Evolutionary conservation across 2,113 vertebrate genomes (phyloP), one percentile per base, ranked within the genome.

Genomic region (Lasiurus borealis): DNA sequence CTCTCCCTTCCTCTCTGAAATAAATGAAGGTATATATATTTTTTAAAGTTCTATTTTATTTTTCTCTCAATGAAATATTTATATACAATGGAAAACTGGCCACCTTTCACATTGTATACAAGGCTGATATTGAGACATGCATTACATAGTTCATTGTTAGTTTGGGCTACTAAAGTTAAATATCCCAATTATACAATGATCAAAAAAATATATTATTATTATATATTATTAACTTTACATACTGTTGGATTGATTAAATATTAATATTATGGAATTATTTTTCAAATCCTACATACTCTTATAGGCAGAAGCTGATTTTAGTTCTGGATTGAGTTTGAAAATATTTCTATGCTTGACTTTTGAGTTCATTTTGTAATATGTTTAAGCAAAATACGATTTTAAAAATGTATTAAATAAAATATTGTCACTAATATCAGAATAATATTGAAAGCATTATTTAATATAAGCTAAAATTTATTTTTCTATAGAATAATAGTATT

Each of bases 221-320:
- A 86, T 4, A 4, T 50, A 6, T 84, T 75, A 46, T 27, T 84
- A 93, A 69, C 11, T 92, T 88, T 54, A 76, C 12, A 85, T 1
- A 57, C 19, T 64, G 0, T 77, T 93, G 44, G 31, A 8, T 46
- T 78, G 18, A 73, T 66, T 75, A 54, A 19, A 72, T 85, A 57
- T 18, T 80, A 57, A 66, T 91, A 82, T 85, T 91, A 52, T 29
- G 12, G 29, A 66, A 88, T 89, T 93, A 83, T 82, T 90, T 90
- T 27, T 75, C 34, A 88, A 34, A 40, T 81, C 6, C 25, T 68
- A 52, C 48, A 21, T 77, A 86, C 6, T 0, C 29, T 90, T 15
- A 82, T 0, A 59, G 15, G 75, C 44, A 80, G 44, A 92, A 91
- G 71, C 13, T 12, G 9, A 36, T 93, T 80, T 91, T 82, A 52